These are phyloP conservation scores for Plusia festucae DNA, from an alignment of 2,888 invertebrate species.

Conservation along the genomic window DNA sequence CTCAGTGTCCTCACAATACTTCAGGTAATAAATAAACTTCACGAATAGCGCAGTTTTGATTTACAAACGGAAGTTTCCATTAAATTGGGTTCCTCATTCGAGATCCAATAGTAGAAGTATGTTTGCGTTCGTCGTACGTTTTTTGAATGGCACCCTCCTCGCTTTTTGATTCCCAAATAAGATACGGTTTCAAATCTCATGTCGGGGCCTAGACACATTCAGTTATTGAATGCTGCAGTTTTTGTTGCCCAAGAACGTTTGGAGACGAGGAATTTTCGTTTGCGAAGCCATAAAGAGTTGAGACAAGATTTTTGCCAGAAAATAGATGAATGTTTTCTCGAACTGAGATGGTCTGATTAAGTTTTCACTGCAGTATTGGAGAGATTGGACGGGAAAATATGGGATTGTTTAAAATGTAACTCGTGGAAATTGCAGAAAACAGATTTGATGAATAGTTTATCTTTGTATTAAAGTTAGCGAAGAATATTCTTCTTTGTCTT, in stretches of 20 bases:
- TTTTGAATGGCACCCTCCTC: conserved; percentile 70
- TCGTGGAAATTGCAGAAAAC: conserved; percentile 16
- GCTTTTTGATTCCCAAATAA: conserved; percentile 80
- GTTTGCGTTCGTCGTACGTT: conserved; percentile 66
- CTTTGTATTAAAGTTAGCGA: neutral
- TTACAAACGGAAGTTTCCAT: conserved; percentile 1
- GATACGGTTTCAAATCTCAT: conserved; percentile 78
- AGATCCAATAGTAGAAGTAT: conserved; percentile 57
- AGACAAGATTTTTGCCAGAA: conserved; percentile 45
- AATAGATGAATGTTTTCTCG: conserved; percentile 49
- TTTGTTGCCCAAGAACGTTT: conserved; percentile 56
- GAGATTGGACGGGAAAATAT: conserved; percentile 38
- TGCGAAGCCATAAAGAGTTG: conserved; percentile 35
- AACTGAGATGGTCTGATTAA: conserved; percentile 47
- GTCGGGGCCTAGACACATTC: conserved; percentile 59
- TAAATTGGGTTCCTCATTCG: conserved; percentile 28
- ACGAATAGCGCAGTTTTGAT: neutral
- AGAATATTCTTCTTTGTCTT: conserved; percentile 1
- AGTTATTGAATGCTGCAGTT: conserved; percentile 65
- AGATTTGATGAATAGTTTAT: conserved; percentile 30
- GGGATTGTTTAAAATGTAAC: conserved; percentile 25
- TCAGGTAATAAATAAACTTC: conserved; percentile 1
- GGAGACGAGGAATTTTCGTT: conserved; percentile 52
- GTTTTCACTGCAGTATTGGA: conserved; percentile 49
- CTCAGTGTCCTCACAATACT: neutral